Evolutionary conservation across 1,140 invertebrate species (phyloP).

Genomic region (Zophobas atratus): DNA sequence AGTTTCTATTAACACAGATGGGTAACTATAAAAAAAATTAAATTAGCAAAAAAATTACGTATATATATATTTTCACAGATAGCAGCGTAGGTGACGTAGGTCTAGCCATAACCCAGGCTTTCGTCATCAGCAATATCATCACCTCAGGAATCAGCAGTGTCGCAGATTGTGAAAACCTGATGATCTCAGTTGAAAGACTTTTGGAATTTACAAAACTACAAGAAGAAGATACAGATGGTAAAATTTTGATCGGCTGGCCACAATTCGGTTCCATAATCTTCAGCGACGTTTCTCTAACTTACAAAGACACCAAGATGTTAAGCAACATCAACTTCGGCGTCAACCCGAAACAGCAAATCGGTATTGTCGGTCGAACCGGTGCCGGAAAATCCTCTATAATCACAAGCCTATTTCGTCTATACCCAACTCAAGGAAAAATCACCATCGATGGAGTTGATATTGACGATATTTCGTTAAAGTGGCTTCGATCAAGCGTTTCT

Average conservation of each 20-base stretch:
- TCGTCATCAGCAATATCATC: conserved; percentile 83
- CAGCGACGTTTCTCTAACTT: conserved; percentile 76
- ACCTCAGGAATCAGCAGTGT: conserved; percentile 85
- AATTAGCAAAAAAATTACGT: too few species aligned
- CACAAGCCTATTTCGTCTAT: conserved; percentile 80
- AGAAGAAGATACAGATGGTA: conserved; percentile 17
- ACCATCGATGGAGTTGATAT: conserved; percentile 79
- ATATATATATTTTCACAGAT: conserved; percentile 44
- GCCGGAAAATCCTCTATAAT: conserved; percentile 85
- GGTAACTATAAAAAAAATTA: conserved; percentile 16
- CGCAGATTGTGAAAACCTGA: conserved; percentile 83
- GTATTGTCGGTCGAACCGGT: conserved; percentile 66
- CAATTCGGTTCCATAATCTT: conserved; percentile 64
- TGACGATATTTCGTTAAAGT: conserved; percentile 73
- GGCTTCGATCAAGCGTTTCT: conserved; percentile 72
- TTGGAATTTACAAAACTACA: conserved; percentile 18
- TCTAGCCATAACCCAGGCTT: conserved; percentile 81
- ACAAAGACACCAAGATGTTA: conserved; percentile 78
- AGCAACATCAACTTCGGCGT: conserved; percentile 77
- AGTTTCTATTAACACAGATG: conserved; percentile 74
- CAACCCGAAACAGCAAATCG: conserved; percentile 73
- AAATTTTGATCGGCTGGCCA: conserved; percentile 46
- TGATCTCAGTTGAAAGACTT: conserved; percentile 83
- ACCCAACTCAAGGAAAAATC: conserved; percentile 74
- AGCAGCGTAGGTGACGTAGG: conserved; percentile 78